Evolutionary conservation across 2,113 vertebrate species (phyloP).

Genomic region (Rhodinocichla rosea): DNA sequence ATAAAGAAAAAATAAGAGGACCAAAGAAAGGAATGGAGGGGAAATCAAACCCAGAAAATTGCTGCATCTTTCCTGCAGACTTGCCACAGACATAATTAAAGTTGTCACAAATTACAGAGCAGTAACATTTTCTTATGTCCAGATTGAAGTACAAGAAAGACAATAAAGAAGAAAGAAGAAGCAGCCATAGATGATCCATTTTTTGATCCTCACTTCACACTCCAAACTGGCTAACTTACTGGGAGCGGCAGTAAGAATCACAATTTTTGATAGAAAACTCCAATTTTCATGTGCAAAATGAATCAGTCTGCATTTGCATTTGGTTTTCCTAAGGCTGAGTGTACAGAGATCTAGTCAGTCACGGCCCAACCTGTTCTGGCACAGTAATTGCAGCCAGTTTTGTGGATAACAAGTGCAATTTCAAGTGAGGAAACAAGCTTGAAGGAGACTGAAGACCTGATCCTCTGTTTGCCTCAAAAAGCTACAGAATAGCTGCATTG

Average conservation of each 20-base stretch:
- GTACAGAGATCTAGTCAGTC: not conserved
- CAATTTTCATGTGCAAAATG: not conserved
- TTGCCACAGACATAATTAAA: not conserved
- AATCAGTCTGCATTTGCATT: not conserved
- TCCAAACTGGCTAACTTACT: not conserved
- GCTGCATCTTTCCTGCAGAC: not conserved
- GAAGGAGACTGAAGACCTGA: constrained; percentile 6
- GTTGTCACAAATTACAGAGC: not conserved
- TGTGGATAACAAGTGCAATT: constrained; percentile 22
- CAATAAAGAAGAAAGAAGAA: not conserved
- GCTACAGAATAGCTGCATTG: not conserved
- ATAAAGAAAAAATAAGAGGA: not conserved
- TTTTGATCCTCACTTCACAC: not conserved
- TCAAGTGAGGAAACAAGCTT: not conserved
- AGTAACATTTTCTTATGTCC: not conserved
- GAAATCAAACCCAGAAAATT: not conserved
- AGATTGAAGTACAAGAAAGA: not conserved
- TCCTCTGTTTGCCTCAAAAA: not conserved
- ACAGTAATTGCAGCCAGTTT: constrained; percentile 27
- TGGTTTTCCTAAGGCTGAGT: not conserved
- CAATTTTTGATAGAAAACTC: not conserved
- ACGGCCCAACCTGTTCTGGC: not conserved
- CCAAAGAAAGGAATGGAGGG: not conserved
- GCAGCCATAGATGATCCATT: not conserved
- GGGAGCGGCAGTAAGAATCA: not conserved